Evolutionary conservation across 2,113 vertebrate genomes (phyloP), one percentile per base, ranked within the genome.

Genomic region (Hydrolagus affinis): DNA sequence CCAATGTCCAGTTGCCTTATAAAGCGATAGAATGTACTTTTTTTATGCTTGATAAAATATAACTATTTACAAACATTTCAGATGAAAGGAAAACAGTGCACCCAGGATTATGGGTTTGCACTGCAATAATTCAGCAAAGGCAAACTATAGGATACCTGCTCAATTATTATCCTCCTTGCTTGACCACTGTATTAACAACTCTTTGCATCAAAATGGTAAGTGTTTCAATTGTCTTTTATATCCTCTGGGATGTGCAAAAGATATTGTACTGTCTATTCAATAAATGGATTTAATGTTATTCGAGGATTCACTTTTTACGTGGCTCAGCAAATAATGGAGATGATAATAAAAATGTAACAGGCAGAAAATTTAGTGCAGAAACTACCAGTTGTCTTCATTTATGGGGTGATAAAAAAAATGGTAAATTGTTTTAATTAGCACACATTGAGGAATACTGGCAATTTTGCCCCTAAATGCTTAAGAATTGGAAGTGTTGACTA

Each of bases 21-120:
- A 83, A 10, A 32, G 15, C 23, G 32, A 0, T 19, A 32, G 78
- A 44, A 44, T 32, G 17, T 9, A 10, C 62, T 21, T 60, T 32
- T 15, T 68, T 83, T 32, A 32, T 30, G 15, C 28, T 32, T 66
- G 19, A 21, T 83, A 83, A 66, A 30, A 14, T 78, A 23, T 25
- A 78, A 23, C n/a, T 78, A 78, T 83, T 83, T 25, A 80, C 64
- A 1, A 66, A 28, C 62, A 32, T 83, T 32, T 66, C 19, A 66
- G 15, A 83, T 28, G 17, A 19, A 80, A 80, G 32, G 32, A 75
- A 57, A 75, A 75, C 8, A 69, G 71, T 64, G 32, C 17, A 72
- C 25, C 8, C 14, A 15, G 14, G 44, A 44, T 44, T 44, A 44
- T 44, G 30, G 59, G 19, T 11, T 19, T 66, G 25, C 25, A 66